Base-by-base conservation (phyloP, 2,113 vertebrate species). In the Mellivora capensis region DNA sequence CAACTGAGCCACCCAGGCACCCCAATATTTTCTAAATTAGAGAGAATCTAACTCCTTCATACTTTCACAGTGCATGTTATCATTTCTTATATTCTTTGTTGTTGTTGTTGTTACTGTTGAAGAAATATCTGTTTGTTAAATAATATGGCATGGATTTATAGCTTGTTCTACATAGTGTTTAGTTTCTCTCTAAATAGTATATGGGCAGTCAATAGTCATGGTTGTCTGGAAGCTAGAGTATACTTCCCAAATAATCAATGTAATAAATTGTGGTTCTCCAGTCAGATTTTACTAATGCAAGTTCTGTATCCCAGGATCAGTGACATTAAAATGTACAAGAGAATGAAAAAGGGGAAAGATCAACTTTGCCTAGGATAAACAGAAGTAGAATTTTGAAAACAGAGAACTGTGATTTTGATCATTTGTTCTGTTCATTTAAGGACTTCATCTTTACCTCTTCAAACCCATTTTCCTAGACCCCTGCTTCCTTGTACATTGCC, bases 261-360 rank as follows among this genome's bases (percentile, higher is more conserved):
- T 49, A 93, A 74, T 84, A 76, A 90, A 90, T 84, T 76, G 7
- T 54, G 34, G 3, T 84, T 62, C 5, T 13, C 13, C 6, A 4
- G 34, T 94, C 17, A 96, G 34, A 80, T 84, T 97, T 96, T 80
- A 79, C 29, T 59, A 57, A 29, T 61, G 15, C 23, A 54, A 90
- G 7, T 91, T 77, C 27, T 95, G 29, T 79, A 72, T 69, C 20
- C 21, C n/a, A 3, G 21, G 25, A 59, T 62, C n/a, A 71, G 23
- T n/a, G 21, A 61, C 39, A 61, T 74, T 83, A 87, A 34, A 77
- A 11, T 80, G 8, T 57, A 39, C 2, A 83, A 61, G 11, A 83
- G 11, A 87, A 76, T 20, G 7, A 79, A 61, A 86, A 86, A 11
- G 4, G 2, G 6, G 17, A 54, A 29, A 89, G 10, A 37, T 67